These are phyloP conservation scores for Peromyscus maniculatus DNA, from an alignment of 2,113 vertebrate species.

Conservation along the genomic window DNA sequence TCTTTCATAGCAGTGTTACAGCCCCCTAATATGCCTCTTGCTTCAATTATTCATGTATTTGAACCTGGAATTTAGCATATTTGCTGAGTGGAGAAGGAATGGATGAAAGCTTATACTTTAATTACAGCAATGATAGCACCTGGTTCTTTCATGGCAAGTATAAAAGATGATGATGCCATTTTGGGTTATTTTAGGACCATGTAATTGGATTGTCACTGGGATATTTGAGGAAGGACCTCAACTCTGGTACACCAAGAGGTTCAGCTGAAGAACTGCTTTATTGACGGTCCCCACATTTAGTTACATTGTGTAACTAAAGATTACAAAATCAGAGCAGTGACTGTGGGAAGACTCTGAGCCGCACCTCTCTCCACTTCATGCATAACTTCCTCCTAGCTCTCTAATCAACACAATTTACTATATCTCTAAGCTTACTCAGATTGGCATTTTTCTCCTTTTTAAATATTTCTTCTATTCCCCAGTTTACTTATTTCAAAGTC, in stretches of 20 bases:
- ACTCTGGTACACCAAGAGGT: not conserved
- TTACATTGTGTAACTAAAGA: not conserved
- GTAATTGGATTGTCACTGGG: not conserved
- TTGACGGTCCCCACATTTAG: not conserved
- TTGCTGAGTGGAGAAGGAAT: conserved; percentile 39
- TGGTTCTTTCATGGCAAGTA: not conserved
- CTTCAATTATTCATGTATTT: not conserved
- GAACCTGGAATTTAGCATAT: not conserved
- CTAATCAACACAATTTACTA: not conserved
- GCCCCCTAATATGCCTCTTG: not conserved
- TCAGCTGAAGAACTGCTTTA: not conserved
- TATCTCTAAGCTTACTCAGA: not conserved
- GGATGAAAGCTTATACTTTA: not conserved
- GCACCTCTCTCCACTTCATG: not conserved
- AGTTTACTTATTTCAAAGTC: not conserved
- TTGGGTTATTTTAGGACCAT: not conserved
- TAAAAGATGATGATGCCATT: conserved; percentile 6
- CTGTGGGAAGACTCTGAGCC: accelerated
- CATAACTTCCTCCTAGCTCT: not conserved
- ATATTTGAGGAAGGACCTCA: not conserved
- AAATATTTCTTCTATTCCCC: not conserved
- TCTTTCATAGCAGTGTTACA: not conserved
- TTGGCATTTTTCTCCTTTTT: not conserved
- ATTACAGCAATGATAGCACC: not conserved
- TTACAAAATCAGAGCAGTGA: not conserved